These are phyloP conservation scores for Spodoptera littoralis DNA, from an alignment of 2,888 invertebrate species.

Conservation along the genomic window DNA sequence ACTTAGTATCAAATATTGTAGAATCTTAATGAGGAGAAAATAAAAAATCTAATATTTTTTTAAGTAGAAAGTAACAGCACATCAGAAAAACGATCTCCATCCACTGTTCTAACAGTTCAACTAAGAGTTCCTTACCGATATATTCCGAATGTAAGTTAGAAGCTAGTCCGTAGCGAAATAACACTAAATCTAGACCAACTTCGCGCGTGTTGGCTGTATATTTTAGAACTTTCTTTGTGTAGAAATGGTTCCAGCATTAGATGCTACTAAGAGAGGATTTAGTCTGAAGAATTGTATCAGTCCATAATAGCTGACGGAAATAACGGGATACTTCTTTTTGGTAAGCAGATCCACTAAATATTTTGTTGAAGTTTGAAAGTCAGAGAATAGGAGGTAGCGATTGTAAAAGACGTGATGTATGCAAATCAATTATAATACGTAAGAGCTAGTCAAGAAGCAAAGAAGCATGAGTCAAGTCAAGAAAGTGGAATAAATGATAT, in stretches of 20 bases:
- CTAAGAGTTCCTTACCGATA: constrained; percentile 54
- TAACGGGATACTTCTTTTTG: constrained; percentile 1
- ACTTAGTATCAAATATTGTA: no score
- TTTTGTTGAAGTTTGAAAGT: neutral
- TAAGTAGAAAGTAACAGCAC: constrained; percentile 17
- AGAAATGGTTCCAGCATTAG: constrained; percentile 48
- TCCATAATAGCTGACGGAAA: constrained; percentile 10
- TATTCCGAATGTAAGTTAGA: constrained; percentile 60
- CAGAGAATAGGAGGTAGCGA: no score
- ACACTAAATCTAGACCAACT: constrained; percentile 63
- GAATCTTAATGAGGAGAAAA: no score
- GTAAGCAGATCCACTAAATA: neutral
- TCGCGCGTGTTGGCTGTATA: constrained; percentile 58
- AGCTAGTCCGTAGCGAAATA: constrained; percentile 58
- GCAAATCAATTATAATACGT: no score
- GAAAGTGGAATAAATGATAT: no score
- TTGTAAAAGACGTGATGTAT: no score
- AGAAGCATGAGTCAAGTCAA: no score
- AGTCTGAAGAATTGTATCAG: constrained; percentile 38
- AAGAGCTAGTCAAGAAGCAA: no score
- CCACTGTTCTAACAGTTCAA: constrained; percentile 40
- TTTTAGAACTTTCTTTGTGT: constrained; percentile 60
- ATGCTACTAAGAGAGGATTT: constrained; percentile 45
- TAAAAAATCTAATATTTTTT: no score
- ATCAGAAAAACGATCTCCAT: constrained; percentile 41